Evolutionary conservation across 1,140 invertebrate genomes (phyloP), one percentile per base, ranked within the genome.

Genomic region (Pogonomyrmex barbatus): DNA sequence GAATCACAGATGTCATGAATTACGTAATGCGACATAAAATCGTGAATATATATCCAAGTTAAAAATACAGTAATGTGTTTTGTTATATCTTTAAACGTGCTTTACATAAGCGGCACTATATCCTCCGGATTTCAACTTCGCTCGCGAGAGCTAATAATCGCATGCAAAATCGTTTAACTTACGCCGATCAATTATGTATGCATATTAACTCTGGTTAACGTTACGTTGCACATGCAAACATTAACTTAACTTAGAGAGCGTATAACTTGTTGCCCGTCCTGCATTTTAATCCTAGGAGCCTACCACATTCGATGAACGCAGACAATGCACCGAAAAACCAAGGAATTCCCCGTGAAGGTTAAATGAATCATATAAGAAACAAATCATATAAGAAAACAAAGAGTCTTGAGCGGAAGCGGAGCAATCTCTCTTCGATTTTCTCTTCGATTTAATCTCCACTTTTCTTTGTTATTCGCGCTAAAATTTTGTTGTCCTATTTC

Each of bases 341-440:
- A 58, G 67, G 39, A 58, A 47, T 73, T 50, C 42, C 30, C 67
- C 42, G 52, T 52, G 67, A 73, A 60, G 68, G 42, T 8, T 54
- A 10, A 10, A 2, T 50, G 68, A 75, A 83, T 83, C 79, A 58
- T 17, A 17, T 45, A 30, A 24, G 79, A 39, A 54, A 45, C n/a
- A n/a, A 75, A 83, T 83, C 79, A 58, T 17, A 17, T 45, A 30
- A 24, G 79, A 39, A 54, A 45, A 73, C 42, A 75, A 75, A 50
- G 42, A 60, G 4, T 42, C 54, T 39, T 39, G 3, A 5, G 0
- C 52, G 79, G 54, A 82, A 82, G 47, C 33, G 6, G 39, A 50
- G 5, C 42, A n/a, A 17, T 8, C 24, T 45, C 30, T 9, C 5
- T 47, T 30, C 1, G n/a, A 54, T 60, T 39, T 47, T 33, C 9